Evolutionary conservation across 1,140 invertebrate genomes (phyloP).

Genomic region (Holotrichia oblita): DNA sequence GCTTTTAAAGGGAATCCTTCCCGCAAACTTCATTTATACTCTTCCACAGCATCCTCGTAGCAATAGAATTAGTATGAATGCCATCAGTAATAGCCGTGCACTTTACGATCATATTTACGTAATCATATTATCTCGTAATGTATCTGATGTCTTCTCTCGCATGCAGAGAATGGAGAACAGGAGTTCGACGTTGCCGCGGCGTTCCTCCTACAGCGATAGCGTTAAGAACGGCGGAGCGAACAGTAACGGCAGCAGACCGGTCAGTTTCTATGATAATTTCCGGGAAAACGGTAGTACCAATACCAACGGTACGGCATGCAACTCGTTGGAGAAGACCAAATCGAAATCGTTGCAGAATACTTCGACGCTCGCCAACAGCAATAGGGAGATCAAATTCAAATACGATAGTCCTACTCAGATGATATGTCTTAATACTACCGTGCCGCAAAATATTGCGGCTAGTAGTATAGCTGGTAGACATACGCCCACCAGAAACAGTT

Average conservation of each 20-base stretch:
- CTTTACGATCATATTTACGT: not conserved
- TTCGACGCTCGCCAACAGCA: not conserved
- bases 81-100: not conserved
- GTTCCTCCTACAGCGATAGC: slow-evolving; percentile 10
- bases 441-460: slow-evolving; percentile 73
- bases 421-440: slow-evolving; percentile 68
- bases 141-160: slow-evolving; percentile 13
- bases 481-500: slow-evolving; percentile 74
- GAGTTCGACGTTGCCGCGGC: slow-evolving; percentile 33
- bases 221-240: slow-evolving; percentile 19
- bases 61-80: too few species aligned
- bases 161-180: slow-evolving; percentile 30
- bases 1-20: not conserved
- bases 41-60: not conserved
- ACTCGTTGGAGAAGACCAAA: slow-evolving; percentile 14
- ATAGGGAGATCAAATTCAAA: slow-evolving; percentile 28
- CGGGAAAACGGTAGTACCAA: slow-evolving; percentile 41
- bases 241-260: slow-evolving; percentile 42
- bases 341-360: slow-evolving; percentile 6
- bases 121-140: not conserved
- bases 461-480: slow-evolving; percentile 71
- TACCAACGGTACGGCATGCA: not conserved
- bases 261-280: slow-evolving; percentile 49
- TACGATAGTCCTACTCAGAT: slow-evolving; percentile 52
- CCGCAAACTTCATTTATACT: not conserved